Percentiles rank a stretch among this genome's conserved stretches.
Conservation (phyloP, 2,797 vertebrate genomes). For the Pelobates cultripes region DNA sequence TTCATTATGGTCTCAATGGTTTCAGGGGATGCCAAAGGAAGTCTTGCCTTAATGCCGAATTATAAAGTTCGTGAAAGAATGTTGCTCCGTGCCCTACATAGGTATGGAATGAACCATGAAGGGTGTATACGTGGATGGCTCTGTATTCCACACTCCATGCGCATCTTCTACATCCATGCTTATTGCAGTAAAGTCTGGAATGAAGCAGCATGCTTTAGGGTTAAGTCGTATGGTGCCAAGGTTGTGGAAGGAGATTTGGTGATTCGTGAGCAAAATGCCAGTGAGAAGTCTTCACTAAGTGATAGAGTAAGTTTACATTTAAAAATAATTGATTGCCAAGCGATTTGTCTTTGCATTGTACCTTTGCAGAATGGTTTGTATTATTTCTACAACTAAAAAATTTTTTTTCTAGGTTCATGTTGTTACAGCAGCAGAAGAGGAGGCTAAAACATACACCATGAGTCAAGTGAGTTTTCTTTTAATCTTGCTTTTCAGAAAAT, state of each 20-base stretch:
- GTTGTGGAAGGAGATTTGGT: slow-evolving; percentile 88
- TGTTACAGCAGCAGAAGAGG: slow-evolving; percentile 71
- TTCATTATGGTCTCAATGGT: neutral
- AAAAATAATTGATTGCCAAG: too few relatives aligned
- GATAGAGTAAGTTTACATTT: slow-evolving; percentile 62
- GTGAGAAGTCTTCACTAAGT: slow-evolving; percentile 52
- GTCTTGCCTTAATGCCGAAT: slow-evolving; percentile 83
- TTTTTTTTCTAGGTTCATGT: slow-evolving; percentile 68
- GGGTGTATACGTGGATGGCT: slow-evolving; percentile 88
- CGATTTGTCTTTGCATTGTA: neutral
- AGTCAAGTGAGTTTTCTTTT: slow-evolving; percentile 67
- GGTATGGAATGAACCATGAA: slow-evolving; percentile 82
- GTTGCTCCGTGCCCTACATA: slow-evolving; percentile 87
- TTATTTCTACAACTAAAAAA: neutral
- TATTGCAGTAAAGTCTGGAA: slow-evolving; percentile 97
- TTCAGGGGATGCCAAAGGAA: slow-evolving; percentile 86
- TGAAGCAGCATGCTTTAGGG: slow-evolving; percentile 81
- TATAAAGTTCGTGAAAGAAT: slow-evolving; percentile 88
- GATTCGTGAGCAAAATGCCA: slow-evolving; percentile 61
- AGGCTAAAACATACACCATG: slow-evolving; percentile 64
- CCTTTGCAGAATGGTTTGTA: neutral
- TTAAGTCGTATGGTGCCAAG: slow-evolving; percentile 75
- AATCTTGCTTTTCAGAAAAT: too few relatives aligned
- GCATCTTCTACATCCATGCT: slow-evolving; percentile 91
- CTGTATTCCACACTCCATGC: slow-evolving; percentile 89